Base-by-base conservation (phyloP, 2,113 vertebrate species). In the Sialia sialis region DNA sequence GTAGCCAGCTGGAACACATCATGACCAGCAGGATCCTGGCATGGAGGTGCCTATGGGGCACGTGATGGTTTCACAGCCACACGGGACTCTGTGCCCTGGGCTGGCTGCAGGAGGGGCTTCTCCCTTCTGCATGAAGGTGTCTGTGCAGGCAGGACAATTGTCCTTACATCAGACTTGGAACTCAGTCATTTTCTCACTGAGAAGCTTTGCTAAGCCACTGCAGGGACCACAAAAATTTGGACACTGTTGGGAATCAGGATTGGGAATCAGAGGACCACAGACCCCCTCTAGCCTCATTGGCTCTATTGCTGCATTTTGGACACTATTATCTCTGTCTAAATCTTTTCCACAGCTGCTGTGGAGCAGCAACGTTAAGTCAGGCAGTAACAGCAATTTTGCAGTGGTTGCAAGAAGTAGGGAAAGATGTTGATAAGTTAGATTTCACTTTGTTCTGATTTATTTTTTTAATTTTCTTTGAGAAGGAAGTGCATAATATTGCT, bases 401-500 rank as follows among this genome's bases (percentile, higher is more conserved):
- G 32, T 9, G 7, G 17, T 56, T 88, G 20, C n/a, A 73, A 5
- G 13, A 6, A 17, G 8, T 7, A 43, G 15, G 13, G 30, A 48
- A 87, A 79, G 74, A 52, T 22, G 8, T 41, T 34, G 17, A 2
- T 32, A 66, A 51, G 10, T 68, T 44, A 70, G 20, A 69, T 92
- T 96, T 96, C 85, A 84, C 66, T 96, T 86, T 82, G 68, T 95
- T 88, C 43, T 96, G 77, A 93, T 95, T 94, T 95, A 87, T 52
- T 64, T 91, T 86, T 39, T 3, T 48, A 26, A 46, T 77, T 83
- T 80, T 84, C 16, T 51, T 77, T 76, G 52, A 84, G 80, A 93
- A 92, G 67, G 81, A 95, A 95, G 63, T 94, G 30, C 30, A 9
- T 90, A 94, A 94, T 94, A 96, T 78, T 91, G 72, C 79, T 95